Conservation (phyloP, 2,113 vertebrate species). For the Ranitomeya imitator region DNA sequence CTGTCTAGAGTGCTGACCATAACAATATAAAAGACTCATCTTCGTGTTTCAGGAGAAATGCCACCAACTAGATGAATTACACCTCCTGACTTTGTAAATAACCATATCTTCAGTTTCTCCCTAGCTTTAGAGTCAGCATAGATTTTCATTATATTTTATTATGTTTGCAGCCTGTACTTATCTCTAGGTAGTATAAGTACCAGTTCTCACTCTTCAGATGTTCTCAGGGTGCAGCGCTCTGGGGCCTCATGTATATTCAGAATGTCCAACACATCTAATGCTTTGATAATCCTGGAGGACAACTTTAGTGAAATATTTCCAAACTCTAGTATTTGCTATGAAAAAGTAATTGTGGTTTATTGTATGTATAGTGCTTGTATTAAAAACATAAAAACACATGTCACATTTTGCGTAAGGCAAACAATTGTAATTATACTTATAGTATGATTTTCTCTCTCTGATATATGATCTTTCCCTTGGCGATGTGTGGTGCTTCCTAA, state of each 20-base stretch:
- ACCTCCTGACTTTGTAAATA: background rate
- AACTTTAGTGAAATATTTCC: background rate
- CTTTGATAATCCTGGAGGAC: constrained; percentile 4
- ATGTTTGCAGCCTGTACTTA: background rate
- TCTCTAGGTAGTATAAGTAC: background rate
- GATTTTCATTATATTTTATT: background rate
- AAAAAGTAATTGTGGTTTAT: background rate
- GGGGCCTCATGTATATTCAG: background rate
- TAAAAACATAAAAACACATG: background rate
- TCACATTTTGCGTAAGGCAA: background rate
- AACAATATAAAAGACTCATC: background rate
- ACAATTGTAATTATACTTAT: background rate
- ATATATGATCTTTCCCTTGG: background rate
- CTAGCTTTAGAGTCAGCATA: background rate
- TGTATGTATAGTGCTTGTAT: background rate
- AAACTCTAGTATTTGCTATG: background rate
- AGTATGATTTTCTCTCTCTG: background rate
- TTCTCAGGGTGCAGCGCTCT: background rate
- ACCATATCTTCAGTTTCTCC: background rate
- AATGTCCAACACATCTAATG: background rate
- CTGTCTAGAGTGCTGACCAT: background rate
- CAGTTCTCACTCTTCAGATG: background rate
- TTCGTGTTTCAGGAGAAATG: background rate
- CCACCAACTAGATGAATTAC: background rate
- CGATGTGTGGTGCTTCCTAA: background rate